A percentile compares a stretch with the other conserved stretches of the same genome.
Conservation (phyloP, 2,888 invertebrate genomes). For the Rhaphigaster nebulosa region DNA sequence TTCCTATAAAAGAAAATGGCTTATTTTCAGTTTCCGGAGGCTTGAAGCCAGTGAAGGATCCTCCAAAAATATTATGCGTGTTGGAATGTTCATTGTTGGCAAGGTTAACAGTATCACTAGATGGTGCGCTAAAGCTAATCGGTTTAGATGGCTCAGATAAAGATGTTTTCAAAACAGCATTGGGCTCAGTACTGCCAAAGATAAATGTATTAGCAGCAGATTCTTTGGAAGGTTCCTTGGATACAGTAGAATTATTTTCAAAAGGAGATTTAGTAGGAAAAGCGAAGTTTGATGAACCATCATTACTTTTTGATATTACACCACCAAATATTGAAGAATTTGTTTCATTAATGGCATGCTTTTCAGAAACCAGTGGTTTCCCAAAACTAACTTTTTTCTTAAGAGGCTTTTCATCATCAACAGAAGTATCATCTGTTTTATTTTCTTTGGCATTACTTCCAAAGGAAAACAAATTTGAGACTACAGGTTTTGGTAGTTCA, state of each 20-base stretch:
- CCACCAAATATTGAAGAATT: slow-evolving; percentile 52
- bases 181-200: slow-evolving; percentile 49
- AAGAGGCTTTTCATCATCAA: slow-evolving; percentile 57
- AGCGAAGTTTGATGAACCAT: slow-evolving; percentile 47
- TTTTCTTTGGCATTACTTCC: slow-evolving; percentile 35
- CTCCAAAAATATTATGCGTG: slow-evolving; percentile 45
- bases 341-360: not conserved
- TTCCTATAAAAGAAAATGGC: slow-evolving; percentile 52
- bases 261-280: slow-evolving; percentile 53
- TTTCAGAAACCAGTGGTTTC: slow-evolving; percentile 55
- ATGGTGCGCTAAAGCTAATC: not conserved
- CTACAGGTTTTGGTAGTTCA: not conserved
- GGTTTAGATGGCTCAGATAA: slow-evolving; percentile 40
- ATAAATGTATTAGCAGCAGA: slow-evolving; percentile 49
- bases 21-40: slow-evolving; percentile 54
- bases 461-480: slow-evolving; percentile 33
- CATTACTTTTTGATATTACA: slow-evolving; percentile 48
- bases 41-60: slow-evolving; percentile 11
- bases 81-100: slow-evolving; percentile 12
- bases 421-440: slow-evolving; percentile 39
- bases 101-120: not conserved
- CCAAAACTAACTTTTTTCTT: slow-evolving; percentile 62
- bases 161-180: slow-evolving; percentile 4
- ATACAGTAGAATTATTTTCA: slow-evolving; percentile 54
- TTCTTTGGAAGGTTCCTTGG: slow-evolving; percentile 56